A percentile compares a stretch with the other conserved stretches of the same genome.
Evolutionary conservation across 2,113 vertebrate genomes (phyloP).

Genomic region (Mesembrinibis cayennensis): DNA sequence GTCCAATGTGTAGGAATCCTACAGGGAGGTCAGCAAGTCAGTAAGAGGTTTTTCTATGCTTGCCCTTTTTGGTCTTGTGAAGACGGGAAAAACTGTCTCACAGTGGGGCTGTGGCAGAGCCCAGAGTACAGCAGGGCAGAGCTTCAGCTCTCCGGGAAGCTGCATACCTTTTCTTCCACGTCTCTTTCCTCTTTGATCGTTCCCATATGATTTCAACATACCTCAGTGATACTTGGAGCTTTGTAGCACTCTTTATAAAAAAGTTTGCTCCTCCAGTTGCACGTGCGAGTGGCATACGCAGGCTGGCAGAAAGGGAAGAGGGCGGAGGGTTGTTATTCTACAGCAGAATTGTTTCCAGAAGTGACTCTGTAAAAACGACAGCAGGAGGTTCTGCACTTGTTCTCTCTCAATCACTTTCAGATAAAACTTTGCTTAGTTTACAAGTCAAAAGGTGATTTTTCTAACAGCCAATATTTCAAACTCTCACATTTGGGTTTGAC

Average conservation of each 20-base stretch:
- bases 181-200: background rate
- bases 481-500: slow-evolving; percentile 3
- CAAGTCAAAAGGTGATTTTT: slow-evolving; percentile 42
- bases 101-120: background rate
- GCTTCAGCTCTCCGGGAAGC: background rate
- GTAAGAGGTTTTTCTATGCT: background rate
- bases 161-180: background rate
- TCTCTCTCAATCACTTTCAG: background rate
- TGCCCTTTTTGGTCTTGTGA: background rate
- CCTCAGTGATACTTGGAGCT: background rate
- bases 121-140: background rate
- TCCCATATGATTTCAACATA: background rate
- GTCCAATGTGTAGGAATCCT: background rate
- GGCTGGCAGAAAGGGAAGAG: background rate
- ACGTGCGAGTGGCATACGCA: rapidly evolving
- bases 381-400: background rate
- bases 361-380: background rate
- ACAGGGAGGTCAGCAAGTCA: background rate
- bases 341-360: background rate
- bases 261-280: background rate
- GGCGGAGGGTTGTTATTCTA: background rate
- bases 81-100: background rate
- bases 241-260: background rate
- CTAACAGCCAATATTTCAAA: slow-evolving; percentile 26
- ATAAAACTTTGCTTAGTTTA: slow-evolving; percentile 27